These are phyloP conservation scores for Calliphora vicina DNA, from an alignment of 1,140 invertebrate species.

Conservation along the genomic window DNA sequence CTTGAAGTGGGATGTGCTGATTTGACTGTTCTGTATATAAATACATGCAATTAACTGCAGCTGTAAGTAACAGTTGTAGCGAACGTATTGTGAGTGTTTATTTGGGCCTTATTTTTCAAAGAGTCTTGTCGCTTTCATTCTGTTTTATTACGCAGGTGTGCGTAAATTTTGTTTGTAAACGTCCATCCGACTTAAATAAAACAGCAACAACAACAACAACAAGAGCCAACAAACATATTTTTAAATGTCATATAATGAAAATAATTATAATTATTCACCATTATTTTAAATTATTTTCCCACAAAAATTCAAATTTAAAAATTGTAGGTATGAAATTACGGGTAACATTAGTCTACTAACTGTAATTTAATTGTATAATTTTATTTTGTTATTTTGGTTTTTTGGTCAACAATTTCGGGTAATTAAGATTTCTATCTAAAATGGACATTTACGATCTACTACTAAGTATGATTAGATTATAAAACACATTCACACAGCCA, in stretches of 20 bases:
- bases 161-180: too few relatives aligned
- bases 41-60: too few relatives aligned
- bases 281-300: conserved; percentile 1
- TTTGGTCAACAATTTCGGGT: conserved; percentile 3
- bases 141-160: too few relatives aligned
- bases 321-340: background rate
- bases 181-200: too few relatives aligned
- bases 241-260: background rate
- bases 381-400: background rate
- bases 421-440: conserved; percentile 13
- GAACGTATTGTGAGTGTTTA: too few relatives aligned
- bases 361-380: conserved; percentile 9
- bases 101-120: too few relatives aligned
- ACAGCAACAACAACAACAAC: too few relatives aligned
- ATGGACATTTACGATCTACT: background rate
- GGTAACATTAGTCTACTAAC: background rate
- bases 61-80: too few relatives aligned
- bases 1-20: too few relatives aligned
- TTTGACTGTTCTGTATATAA: too few relatives aligned
- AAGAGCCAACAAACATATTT: background rate
- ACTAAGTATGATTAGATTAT: conserved; percentile 14
- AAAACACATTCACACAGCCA: background rate
- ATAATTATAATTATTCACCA: background rate
- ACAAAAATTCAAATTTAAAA: background rate
- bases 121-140: too few relatives aligned